These are phyloP conservation scores for Maniola hyperantus DNA, from an alignment of 2,888 invertebrate genomes.

Conservation along the genomic window DNA sequence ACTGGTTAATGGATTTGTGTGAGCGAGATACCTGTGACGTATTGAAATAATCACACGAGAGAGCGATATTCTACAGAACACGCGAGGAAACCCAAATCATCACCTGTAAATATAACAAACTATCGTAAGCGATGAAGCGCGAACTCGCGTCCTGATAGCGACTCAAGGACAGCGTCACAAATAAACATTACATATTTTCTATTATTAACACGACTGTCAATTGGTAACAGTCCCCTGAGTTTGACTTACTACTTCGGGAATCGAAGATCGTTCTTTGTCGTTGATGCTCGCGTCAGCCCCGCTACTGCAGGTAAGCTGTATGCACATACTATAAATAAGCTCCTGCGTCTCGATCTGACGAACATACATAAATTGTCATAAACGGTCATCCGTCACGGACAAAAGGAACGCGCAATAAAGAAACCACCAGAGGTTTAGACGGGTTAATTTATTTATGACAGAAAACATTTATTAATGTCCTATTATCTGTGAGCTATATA, in stretches of 20 bases:
- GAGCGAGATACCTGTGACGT: constrained; percentile 62
- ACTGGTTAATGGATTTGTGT: constrained; percentile 53
- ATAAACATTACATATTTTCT: constrained; percentile 56
- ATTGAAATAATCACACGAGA: constrained; percentile 54
- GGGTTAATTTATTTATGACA: constrained; percentile 9
- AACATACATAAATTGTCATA: constrained; percentile 46
- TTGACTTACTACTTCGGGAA: constrained; percentile 48
- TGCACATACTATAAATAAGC: constrained; percentile 47
- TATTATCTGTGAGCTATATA: constrained; percentile 48
- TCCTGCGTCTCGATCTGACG: constrained; percentile 35
- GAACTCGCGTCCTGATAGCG: constrained; percentile 39
- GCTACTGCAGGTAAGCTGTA: constrained; percentile 53
- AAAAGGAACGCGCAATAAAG: constrained; percentile 10
- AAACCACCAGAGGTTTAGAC: not conserved
- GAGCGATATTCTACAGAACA: constrained; percentile 53
- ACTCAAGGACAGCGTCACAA: constrained; percentile 51
- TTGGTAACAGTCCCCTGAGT: constrained; percentile 64
- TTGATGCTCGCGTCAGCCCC: constrained; percentile 48
- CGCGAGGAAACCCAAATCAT: constrained; percentile 54
- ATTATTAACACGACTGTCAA: constrained; percentile 63
- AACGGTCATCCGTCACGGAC: constrained; percentile 23
- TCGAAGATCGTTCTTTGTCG: constrained; percentile 51
- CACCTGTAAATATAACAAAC: constrained; percentile 69
- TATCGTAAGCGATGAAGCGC: constrained; percentile 44
- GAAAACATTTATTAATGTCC: not conserved